Evolutionary conservation across 1,140 invertebrate species (phyloP).

Genomic region (Mactra quadrangularis): DNA sequence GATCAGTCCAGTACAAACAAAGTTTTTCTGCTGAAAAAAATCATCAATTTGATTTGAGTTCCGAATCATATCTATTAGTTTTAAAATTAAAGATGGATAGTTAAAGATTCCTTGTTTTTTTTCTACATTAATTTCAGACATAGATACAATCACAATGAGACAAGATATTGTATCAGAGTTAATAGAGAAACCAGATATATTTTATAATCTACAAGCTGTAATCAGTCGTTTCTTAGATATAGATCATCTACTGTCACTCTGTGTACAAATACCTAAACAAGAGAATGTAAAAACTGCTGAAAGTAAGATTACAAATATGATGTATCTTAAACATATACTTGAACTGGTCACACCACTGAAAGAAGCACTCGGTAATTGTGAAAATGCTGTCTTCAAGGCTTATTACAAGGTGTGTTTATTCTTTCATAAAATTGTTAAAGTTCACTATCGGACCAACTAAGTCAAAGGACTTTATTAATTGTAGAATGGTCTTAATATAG

Average conservation of each 20-base stretch:
- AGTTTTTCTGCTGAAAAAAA: too few species aligned
- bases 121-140: too few species aligned
- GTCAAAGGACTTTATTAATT: too few species aligned
- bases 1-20: too few species aligned
- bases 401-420: conserved; percentile 86
- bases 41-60: too few species aligned
- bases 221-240: conserved; percentile 86
- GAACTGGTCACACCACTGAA: conserved; percentile 88
- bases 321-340: conserved; percentile 91
- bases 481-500: too few species aligned
- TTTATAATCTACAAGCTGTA: conserved; percentile 85
- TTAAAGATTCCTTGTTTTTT: too few species aligned
- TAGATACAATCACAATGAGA: conserved; percentile 87
- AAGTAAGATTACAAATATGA: conserved; percentile 90
- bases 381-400: conserved; percentile 87
- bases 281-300: conserved; percentile 87
- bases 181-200: conserved; percentile 86
- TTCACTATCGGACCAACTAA: too few species aligned
- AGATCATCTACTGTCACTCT: conserved; percentile 87
- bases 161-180: conserved; percentile 91
- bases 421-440: not conserved
- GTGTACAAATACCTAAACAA: conserved; percentile 86
- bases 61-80: too few species aligned
- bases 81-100: too few species aligned
- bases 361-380: conserved; percentile 86